Evolutionary conservation across 2,797 vertebrate species (phyloP).

Genomic region (Antrozous pallidus): DNA sequence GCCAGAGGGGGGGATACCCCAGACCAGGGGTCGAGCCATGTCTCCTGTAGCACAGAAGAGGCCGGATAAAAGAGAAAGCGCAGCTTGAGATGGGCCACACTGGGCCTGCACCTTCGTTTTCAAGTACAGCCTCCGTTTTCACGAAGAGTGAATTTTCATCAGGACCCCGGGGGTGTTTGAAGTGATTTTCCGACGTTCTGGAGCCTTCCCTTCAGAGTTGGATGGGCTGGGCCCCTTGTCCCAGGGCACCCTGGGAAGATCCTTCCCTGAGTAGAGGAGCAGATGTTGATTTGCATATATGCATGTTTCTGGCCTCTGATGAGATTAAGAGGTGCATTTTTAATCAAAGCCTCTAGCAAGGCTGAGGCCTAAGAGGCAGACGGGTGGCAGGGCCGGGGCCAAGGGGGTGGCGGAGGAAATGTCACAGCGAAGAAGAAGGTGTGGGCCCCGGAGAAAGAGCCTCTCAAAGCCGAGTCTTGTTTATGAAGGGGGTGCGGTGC

Average conservation of each 20-base stretch:
- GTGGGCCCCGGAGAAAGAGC: constrained; percentile 36
- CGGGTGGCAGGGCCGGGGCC: constrained; percentile 86
- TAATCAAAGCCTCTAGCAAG: constrained; percentile 98
- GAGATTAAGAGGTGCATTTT: constrained; percentile 99
- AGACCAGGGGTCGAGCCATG: fast-evolving
- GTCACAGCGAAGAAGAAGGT: constrained; percentile 62
- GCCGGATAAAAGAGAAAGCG: constrained; percentile 80
- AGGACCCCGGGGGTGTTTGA: constrained; percentile 87
- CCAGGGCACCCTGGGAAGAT: constrained; percentile 94
- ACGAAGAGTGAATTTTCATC: constrained; percentile 92
- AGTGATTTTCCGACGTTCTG: constrained; percentile 84
- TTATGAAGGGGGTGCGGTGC: background rate
- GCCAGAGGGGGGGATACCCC: background rate
- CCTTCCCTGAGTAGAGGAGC: constrained; percentile 96
- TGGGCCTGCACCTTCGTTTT: constrained; percentile 86
- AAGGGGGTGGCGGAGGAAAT: constrained; percentile 80
- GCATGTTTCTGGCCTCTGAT: constrained; percentile 96
- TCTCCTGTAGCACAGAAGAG: background rate
- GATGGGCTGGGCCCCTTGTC: constrained; percentile 88
- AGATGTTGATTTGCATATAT: constrained; percentile 99
- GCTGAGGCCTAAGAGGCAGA: constrained; percentile 90
- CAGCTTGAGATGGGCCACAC: constrained; percentile 84
- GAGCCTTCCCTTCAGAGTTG: constrained; percentile 88
- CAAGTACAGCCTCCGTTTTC: constrained; percentile 89
- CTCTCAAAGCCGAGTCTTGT: constrained; percentile 45